Conservation (phyloP, 2,113 vertebrate species). For the Chamaea fasciata region DNA sequence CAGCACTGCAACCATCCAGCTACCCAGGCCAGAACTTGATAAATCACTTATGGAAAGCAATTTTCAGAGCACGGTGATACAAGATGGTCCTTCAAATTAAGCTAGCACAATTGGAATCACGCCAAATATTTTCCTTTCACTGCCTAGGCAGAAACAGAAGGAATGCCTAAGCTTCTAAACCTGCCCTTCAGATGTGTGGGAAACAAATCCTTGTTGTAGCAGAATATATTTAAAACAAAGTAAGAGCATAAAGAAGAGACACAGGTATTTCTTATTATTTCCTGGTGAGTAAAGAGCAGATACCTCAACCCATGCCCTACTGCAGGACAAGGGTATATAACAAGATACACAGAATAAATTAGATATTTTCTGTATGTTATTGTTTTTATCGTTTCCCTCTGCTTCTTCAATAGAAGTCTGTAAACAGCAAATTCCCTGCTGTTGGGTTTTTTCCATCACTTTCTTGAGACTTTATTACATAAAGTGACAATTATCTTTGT, state of each 20-base stretch:
- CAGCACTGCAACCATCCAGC: background rate
- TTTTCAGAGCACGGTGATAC: background rate
- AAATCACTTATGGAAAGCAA: constrained; percentile 1
- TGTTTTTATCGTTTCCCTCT: background rate
- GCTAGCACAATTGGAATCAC: background rate
- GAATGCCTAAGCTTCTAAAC: background rate
- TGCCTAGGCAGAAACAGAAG: background rate
- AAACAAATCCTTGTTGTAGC: background rate
- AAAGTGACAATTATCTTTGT: background rate
- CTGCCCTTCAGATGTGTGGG: background rate
- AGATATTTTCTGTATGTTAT: background rate
- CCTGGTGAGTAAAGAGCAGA: background rate
- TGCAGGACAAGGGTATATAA: background rate
- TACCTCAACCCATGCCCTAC: background rate
- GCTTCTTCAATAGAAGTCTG: background rate
- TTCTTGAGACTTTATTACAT: background rate
- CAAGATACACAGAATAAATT: background rate
- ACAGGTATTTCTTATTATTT: background rate
- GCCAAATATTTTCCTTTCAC: background rate
- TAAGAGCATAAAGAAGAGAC: background rate
- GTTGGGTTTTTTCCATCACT: background rate
- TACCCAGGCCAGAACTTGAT: background rate
- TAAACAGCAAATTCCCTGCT: background rate
- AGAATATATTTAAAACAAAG: background rate
- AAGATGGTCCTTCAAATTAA: constrained; percentile 15